Evolutionary conservation across 2,113 vertebrate species (phyloP), one percentile per base, ranked within the genome.

Genomic region (Coturnix japonica): DNA sequence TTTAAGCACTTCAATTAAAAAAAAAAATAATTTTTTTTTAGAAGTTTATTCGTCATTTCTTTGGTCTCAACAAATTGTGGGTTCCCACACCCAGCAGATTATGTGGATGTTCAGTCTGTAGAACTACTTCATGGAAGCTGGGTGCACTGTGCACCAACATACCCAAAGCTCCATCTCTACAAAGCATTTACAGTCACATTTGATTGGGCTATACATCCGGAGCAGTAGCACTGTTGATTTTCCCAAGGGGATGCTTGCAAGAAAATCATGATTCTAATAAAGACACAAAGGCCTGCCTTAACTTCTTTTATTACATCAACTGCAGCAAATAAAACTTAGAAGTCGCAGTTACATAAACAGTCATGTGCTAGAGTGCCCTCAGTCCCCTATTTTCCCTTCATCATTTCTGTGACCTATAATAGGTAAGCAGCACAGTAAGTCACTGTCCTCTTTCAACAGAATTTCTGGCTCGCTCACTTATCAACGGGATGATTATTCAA

Each of bases 251-350:
- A 94, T 33, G 44, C 47, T 65, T 74, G 53, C 53, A 91, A 93
- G 79, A 94, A 96, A 93, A 92, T 83, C n/a, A 78, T 57, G 4
- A 93, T 93, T 95, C 95, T 87, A 92, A 89, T 93, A 87, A 93
- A 87, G 90, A 77, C 6, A 17, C 56, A 65, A 70, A 92, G 44
- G 57, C 74, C 84, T 91, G 35, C 46, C 60, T 91, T 89, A 82
- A 81, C 33, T 76, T 35, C 63, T 89, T 89, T 90, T 87, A 76
- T 59, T 89, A 47, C 31, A 87, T n/a, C 75, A 82, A 87, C 26
- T 72, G 75, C 81, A 89, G 51, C 72, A 96, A 95, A 87, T 65
- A 95, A 82, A 94, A 80, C 81, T 46, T 79, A n/a, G 53, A 87
- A 96, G 85, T 63, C 66, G 73, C 26, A 61, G 87, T 92, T 94